These are phyloP conservation scores for Ophiodon elongatus DNA, from an alignment of 2,113 vertebrate species.

Conservation along the genomic window DNA sequence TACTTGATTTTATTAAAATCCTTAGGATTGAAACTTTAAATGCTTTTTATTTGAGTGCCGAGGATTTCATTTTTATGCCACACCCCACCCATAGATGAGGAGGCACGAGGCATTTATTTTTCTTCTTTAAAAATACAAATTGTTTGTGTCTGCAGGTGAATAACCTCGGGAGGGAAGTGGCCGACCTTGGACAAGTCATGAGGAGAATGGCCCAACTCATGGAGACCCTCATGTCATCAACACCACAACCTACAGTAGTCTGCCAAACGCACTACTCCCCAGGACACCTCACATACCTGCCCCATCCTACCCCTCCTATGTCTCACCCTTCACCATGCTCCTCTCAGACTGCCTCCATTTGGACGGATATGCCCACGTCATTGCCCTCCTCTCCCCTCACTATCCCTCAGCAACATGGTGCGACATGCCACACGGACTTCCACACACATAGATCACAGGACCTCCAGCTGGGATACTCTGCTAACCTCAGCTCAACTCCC, in stretches of 20 bases:
- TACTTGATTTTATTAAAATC: background rate
- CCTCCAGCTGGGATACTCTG: conserved; percentile 47
- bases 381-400: conserved; percentile 58
- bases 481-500: conserved; percentile 25
- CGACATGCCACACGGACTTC: conserved; percentile 38
- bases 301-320: conserved; percentile 40
- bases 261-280: conserved; percentile 68
- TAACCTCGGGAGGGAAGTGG: conserved; percentile 80
- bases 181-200: conserved; percentile 81
- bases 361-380: conserved; percentile 61
- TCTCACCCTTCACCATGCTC: conserved; percentile 41
- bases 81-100: background rate
- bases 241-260: conserved; percentile 56
- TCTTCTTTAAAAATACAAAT: background rate
- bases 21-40: background rate
- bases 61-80: background rate
- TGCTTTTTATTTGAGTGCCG: background rate
- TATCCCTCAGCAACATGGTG: conserved; percentile 52
- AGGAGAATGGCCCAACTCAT: conserved; percentile 80
- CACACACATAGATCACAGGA: conserved; percentile 62
- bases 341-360: conserved; percentile 62
- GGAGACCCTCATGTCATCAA: conserved; percentile 74
- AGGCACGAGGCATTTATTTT: background rate
- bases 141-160: conserved; percentile 75
- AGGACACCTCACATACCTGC: conserved; percentile 50